phyloP scores from a whole-genome alignment of 2,888 invertebrate species.

The Drosophila testacea region DNA sequence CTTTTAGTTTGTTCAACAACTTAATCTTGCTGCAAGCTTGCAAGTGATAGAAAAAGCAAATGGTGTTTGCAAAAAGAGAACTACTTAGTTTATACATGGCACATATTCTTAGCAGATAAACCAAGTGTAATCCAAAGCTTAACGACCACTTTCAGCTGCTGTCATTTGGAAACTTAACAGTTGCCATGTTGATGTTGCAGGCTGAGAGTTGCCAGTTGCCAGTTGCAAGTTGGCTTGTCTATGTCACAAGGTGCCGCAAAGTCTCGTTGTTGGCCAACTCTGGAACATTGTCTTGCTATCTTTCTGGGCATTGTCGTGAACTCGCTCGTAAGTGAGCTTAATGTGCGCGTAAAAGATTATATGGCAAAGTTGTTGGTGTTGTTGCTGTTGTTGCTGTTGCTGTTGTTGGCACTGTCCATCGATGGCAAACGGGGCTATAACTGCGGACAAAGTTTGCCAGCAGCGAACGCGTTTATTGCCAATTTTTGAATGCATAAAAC shows the following conservation, averaged over 20 bases:
- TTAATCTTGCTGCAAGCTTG: neutral
- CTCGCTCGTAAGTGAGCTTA: constrained; percentile 71
- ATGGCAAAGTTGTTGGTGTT: constrained; percentile 61
- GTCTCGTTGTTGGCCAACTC: constrained; percentile 38
- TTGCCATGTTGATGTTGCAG: constrained; percentile 22
- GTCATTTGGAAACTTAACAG: constrained; percentile 42
- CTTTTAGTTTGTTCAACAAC: neutral
- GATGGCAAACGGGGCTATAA: constrained; percentile 34
- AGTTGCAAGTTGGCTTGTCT: constrained; percentile 36
- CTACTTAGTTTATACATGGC: neutral
- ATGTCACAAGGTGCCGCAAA: constrained; percentile 49
- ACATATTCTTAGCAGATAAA: constrained; percentile 10
- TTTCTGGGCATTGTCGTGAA: constrained; percentile 42
- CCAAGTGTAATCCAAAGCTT: constrained; percentile 22
- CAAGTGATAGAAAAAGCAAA: neutral
- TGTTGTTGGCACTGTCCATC: constrained; percentile 55
- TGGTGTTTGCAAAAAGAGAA: neutral
- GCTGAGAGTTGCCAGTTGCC: constrained; percentile 5
- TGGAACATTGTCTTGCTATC: constrained; percentile 43
- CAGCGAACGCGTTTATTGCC: constrained; percentile 72
- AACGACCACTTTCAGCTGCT: constrained; percentile 52
- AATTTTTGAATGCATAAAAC: constrained; percentile 78
- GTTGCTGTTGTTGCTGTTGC: neutral
- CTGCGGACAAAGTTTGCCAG: constrained; percentile 71
- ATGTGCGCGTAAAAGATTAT: constrained; percentile 77